Percentiles rank a stretch among this genome's conserved stretches.
phyloP scores from a whole-genome alignment of 2,113 vertebrate genomes.

The Takifugu bimaculatus region DNA sequence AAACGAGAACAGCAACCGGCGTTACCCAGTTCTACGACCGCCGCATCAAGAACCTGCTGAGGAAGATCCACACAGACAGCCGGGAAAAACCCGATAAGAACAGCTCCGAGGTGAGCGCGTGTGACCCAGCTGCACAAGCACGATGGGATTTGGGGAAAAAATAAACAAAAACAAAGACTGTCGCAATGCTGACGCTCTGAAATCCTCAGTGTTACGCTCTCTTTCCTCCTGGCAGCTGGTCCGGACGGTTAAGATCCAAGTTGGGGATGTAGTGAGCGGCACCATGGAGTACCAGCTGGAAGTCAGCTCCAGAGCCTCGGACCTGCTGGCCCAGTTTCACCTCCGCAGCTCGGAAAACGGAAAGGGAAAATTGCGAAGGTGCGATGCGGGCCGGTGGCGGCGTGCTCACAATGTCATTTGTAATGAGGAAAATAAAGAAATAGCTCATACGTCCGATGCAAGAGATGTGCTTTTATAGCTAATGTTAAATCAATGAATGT shows the following conservation, averaged over 20 bases:
- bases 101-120: slow-evolving; percentile 65
- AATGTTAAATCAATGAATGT: too few relatives aligned
- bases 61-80: slow-evolving; percentile 81
- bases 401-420: neutral
- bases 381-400: accelerated
- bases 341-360: slow-evolving; percentile 66
- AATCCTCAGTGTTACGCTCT: neutral
- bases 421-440: too few relatives aligned
- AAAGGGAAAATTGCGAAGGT: slow-evolving; percentile 68
- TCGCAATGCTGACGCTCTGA: too few relatives aligned
- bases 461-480: too few relatives aligned
- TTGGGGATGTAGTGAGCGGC: slow-evolving; percentile 70
- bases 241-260: slow-evolving; percentile 79
- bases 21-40: slow-evolving; percentile 83
- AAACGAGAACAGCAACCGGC: slow-evolving; percentile 81
- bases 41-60: slow-evolving; percentile 80
- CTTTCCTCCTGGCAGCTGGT: slow-evolving; percentile 60
- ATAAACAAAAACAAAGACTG: too few relatives aligned
- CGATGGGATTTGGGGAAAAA: too few relatives aligned
- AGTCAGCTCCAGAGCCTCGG: slow-evolving; percentile 72
- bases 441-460: too few relatives aligned
- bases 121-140: neutral
- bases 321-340: slow-evolving; percentile 81
- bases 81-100: slow-evolving; percentile 76
- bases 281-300: slow-evolving; percentile 78